Evolutionary conservation across 1,140 invertebrate genomes (phyloP).

Genomic region (Cylas formicarius): DNA sequence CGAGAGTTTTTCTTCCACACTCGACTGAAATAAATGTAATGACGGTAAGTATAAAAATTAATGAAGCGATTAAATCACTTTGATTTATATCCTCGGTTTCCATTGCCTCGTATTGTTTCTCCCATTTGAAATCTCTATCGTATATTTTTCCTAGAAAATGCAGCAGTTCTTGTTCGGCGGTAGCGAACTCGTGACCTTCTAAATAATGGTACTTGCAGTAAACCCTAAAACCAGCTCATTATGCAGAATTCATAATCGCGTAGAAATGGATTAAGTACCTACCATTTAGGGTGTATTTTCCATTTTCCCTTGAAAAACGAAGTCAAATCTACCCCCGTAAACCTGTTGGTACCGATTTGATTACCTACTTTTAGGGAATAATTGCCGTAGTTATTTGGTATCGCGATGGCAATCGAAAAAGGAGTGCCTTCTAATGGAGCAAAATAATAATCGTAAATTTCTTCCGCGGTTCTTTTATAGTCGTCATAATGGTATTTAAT

Average conservation of each 20-base stretch:
- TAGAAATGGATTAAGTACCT: slow-evolving; percentile 14
- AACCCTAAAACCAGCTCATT: slow-evolving; percentile 49
- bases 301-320: slow-evolving; percentile 67
- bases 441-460: slow-evolving; percentile 79
- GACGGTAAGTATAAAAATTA: slow-evolving; percentile 36
- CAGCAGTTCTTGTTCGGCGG: slow-evolving; percentile 63
- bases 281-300: slow-evolving; percentile 84
- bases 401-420: slow-evolving; percentile 74
- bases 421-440: slow-evolving; percentile 73
- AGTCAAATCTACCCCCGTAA: slow-evolving; percentile 58
- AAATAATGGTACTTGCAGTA: slow-evolving; percentile 84
- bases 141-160: slow-evolving; percentile 65
- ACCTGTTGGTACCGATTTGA: slow-evolving; percentile 58
- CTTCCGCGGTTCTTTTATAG: slow-evolving; percentile 71
- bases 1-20: slow-evolving; percentile 49
- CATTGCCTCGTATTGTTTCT: slow-evolving; percentile 43
- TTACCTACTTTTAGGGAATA: slow-evolving; percentile 67
- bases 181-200: slow-evolving; percentile 62
- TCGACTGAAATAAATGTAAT: slow-evolving; percentile 40
- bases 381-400: slow-evolving; percentile 71
- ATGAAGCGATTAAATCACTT: not conserved
- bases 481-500: slow-evolving; percentile 76
- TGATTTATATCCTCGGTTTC: slow-evolving; percentile 24
- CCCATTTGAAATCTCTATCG: slow-evolving; percentile 51
- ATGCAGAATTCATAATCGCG: not conserved